These are phyloP conservation scores for Nothobranchius kuhntae DNA, from an alignment of 2,113 vertebrate genomes.

Conservation along the genomic window DNA sequence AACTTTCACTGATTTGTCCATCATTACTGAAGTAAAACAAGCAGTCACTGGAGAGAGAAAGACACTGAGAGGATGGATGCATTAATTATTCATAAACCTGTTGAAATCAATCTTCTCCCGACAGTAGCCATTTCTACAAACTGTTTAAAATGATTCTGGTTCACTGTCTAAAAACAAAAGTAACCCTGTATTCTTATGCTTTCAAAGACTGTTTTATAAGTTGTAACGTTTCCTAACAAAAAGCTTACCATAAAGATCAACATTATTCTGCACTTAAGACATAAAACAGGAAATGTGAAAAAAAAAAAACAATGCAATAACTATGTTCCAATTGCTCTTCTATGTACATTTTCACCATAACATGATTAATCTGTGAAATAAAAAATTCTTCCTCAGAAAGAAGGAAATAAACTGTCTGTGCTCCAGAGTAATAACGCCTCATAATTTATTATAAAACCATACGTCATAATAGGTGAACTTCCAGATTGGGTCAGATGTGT, in stretches of 20 bases:
- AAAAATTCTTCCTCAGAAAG: not conserved
- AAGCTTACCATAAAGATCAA: not conserved
- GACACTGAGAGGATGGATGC: constrained; percentile 15
- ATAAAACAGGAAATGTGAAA: not conserved
- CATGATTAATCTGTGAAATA: not conserved
- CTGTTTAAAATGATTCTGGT: not conserved
- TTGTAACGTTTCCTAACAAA: not conserved
- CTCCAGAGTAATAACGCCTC: no score
- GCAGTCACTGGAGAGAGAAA: constrained; percentile 39
- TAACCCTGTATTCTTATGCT: no score
- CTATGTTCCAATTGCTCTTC: no score
- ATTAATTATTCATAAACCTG: constrained; percentile 59
- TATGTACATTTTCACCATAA: no score
- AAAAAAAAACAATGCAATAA: no score
- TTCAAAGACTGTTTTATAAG: not conserved
- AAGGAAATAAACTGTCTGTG: not conserved
- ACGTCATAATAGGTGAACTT: not conserved
- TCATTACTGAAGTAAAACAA: constrained; percentile 25
- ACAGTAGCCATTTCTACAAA: constrained; percentile 8
- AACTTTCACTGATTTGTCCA: constrained; percentile 6
- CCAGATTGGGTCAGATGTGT: constrained; percentile 9
- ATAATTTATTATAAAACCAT: no score
- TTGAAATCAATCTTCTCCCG: constrained; percentile 32
- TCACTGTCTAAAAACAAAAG: not conserved
- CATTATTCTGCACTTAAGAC: not conserved